Evolutionary conservation across 2,797 vertebrate species (phyloP).

Genomic region (Chloroceryle amazona): DNA sequence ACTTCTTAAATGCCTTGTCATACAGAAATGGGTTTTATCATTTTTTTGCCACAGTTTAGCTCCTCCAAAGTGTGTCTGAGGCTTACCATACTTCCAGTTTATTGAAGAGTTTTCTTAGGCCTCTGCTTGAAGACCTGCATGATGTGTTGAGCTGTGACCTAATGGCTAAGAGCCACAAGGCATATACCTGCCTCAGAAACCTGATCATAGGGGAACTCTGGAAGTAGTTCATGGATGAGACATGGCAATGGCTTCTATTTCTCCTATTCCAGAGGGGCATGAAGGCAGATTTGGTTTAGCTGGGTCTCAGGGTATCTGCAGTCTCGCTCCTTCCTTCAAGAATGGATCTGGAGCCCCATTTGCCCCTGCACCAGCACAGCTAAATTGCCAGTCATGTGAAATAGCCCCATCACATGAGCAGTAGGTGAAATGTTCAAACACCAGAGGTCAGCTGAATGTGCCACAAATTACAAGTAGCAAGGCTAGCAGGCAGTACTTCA

Average conservation of each 20-base stretch:
- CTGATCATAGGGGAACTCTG: neutral
- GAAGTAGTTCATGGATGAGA: neutral
- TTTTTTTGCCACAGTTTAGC: constrained; percentile 7
- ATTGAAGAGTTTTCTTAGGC: neutral
- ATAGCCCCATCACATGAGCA: neutral
- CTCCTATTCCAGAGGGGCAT: neutral
- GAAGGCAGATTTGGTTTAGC: neutral
- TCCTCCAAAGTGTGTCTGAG: neutral
- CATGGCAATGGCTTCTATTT: neutral
- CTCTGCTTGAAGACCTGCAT: neutral
- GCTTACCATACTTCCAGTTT: neutral
- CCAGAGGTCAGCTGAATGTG: neutral
- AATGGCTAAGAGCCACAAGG: neutral
- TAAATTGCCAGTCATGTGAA: neutral
- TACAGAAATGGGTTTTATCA: constrained; percentile 31
- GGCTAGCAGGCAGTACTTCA: neutral
- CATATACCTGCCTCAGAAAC: neutral
- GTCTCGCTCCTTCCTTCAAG: neutral
- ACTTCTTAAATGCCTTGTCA: neutral
- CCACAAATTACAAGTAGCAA: neutral
- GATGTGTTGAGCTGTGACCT: neutral
- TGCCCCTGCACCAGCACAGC: neutral
- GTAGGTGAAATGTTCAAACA: neutral
- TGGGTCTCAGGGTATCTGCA: neutral
- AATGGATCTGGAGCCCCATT: neutral